phyloP scores from a whole-genome alignment of 1,140 invertebrate genomes.

The Dendrolimus kikuchii region DNA sequence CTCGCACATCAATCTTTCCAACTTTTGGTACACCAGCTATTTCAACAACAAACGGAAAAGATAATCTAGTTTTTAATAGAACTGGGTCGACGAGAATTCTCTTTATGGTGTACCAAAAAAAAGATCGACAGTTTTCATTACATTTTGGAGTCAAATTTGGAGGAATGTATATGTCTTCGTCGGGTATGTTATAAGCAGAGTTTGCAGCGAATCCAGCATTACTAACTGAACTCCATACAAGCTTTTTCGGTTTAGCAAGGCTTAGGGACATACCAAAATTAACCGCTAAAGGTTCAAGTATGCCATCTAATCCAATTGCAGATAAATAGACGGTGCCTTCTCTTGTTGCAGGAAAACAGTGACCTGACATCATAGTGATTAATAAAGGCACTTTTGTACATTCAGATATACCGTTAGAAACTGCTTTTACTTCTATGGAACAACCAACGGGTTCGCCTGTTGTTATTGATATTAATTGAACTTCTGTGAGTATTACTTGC shows the following conservation, averaged over 20 bases:
- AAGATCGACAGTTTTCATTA: conserved; percentile 29
- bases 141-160: conserved; percentile 23
- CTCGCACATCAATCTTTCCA: conserved; percentile 51
- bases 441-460: conserved; percentile 31
- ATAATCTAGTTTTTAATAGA: conserved; percentile 28
- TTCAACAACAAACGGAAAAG: conserved; percentile 39
- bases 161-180: conserved; percentile 44
- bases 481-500: conserved; percentile 28
- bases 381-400: conserved; percentile 28
- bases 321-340: conserved; percentile 47
- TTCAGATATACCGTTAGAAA: conserved; percentile 14
- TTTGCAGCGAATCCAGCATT: conserved; percentile 35
- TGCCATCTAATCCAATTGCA: conserved; percentile 36
- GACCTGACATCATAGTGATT: conserved; percentile 49
- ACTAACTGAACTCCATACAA: conserved; percentile 43
- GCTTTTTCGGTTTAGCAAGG: conserved; percentile 25
- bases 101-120: conserved; percentile 56
- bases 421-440: conserved; percentile 22
- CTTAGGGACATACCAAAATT: conserved; percentile 54
- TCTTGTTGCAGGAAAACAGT: conserved; percentile 45
- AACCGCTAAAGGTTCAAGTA: conserved; percentile 26
- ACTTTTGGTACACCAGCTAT: conserved; percentile 47
- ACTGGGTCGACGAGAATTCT: conserved; percentile 41
- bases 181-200: conserved; percentile 30
- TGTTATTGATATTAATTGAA: conserved; percentile 29